Conservation (phyloP, 2,113 vertebrate species). For the Aplodontia rufa region DNA sequence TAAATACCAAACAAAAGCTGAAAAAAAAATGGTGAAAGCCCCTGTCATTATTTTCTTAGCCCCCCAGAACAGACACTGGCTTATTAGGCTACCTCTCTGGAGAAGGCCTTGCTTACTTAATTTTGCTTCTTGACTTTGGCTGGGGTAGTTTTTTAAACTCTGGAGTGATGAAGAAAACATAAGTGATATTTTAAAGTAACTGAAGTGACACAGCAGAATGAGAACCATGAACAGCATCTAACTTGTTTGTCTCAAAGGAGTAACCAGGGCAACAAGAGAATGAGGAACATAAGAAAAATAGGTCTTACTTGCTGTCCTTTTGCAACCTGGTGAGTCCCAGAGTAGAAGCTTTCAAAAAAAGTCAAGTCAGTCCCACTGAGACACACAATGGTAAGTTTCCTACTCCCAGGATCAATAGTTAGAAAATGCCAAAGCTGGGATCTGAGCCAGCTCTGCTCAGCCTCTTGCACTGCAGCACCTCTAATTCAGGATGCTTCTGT, state of each 20-base stretch:
- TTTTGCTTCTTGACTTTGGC: not conserved
- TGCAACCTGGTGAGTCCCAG: not conserved
- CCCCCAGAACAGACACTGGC: not conserved
- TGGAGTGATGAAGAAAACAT: not conserved
- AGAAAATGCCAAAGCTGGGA: not conserved
- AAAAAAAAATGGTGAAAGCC: not conserved
- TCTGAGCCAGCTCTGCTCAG: not conserved
- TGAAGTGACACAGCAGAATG: not conserved
- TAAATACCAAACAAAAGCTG: not conserved
- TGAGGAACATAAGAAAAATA: not conserved
- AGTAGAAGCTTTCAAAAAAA: not conserved
- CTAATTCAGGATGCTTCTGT: not conserved
- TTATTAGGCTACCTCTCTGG: not conserved
- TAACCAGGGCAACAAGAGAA: not conserved
- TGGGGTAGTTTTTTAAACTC: not conserved
- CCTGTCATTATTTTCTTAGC: not conserved
- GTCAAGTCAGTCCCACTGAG: not conserved
- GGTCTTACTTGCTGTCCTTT: not conserved
- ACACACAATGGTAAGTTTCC: not conserved
- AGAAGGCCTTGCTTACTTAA: not conserved
- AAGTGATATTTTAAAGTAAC: constrained; percentile 2
- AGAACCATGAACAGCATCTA: not conserved
- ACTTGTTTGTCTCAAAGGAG: not conserved
- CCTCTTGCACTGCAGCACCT: not conserved
- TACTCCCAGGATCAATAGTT: not conserved